These are phyloP conservation scores for Rhagophthalmus giganteus DNA, from an alignment of 2,888 invertebrate species.

Conservation along the genomic window DNA sequence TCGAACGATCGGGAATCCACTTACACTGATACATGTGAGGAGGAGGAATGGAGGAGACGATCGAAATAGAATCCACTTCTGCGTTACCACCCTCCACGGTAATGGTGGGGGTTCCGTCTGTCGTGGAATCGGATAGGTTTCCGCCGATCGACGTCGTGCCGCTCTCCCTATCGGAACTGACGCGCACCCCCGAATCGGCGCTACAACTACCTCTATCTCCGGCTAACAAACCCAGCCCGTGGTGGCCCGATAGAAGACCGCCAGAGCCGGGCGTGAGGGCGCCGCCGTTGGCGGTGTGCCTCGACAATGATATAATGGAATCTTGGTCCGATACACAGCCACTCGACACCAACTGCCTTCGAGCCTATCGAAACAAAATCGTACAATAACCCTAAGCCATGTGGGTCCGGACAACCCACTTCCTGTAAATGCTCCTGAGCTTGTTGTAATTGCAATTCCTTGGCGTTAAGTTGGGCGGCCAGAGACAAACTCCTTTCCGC, in stretches of 20 bases:
- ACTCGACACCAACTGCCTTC: slow-evolving; percentile 73
- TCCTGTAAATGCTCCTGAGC: slow-evolving; percentile 84
- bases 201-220: slow-evolving; percentile 83
- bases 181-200: slow-evolving; percentile 83
- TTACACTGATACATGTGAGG: slow-evolving; percentile 74
- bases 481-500: slow-evolving; percentile 84
- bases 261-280: slow-evolving; percentile 65
- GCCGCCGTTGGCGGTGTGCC: slow-evolving; percentile 63
- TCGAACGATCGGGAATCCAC: slow-evolving; percentile 43
- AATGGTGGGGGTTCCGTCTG: slow-evolving; percentile 70
- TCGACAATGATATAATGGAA: slow-evolving; percentile 68
- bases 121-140: slow-evolving; percentile 78
- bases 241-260: slow-evolving; percentile 57
- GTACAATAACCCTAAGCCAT: too few relatives aligned
- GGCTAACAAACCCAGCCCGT: slow-evolving; percentile 57
- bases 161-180: slow-evolving; percentile 79
- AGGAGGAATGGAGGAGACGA: slow-evolving; percentile 69
- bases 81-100: slow-evolving; percentile 63
- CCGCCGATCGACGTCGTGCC: slow-evolving; percentile 82
- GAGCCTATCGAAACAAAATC: too few relatives aligned
- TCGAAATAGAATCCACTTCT: slow-evolving; percentile 71
- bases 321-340: slow-evolving; percentile 86
- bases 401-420: too few relatives aligned
- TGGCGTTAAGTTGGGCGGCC: slow-evolving; percentile 83
- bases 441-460: slow-evolving; percentile 83